These are phyloP conservation scores for Argyrosomus regius DNA, from an alignment of 2,797 vertebrate species.

Conservation along the genomic window DNA sequence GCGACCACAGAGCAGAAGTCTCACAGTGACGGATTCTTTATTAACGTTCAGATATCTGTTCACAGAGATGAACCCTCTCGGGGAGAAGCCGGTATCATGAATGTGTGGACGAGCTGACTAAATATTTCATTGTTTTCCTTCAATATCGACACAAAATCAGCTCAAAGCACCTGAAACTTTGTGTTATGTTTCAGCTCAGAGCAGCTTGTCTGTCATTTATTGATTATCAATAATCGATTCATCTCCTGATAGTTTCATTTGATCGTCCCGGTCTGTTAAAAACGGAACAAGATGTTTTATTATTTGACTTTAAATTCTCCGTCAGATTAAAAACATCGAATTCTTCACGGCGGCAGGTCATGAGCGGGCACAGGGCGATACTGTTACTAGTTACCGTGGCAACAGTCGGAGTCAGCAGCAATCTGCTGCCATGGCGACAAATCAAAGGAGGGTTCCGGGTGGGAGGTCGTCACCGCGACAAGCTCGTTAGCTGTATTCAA, in stretches of 20 bases:
- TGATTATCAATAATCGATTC: background rate
- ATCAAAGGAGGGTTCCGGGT: background rate
- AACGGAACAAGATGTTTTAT: too few relatives aligned
- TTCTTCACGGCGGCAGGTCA: background rate
- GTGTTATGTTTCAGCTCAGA: background rate
- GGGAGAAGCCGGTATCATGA: too few relatives aligned
- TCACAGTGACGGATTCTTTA: too few relatives aligned
- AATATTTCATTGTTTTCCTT: background rate
- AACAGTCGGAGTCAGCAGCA: background rate
- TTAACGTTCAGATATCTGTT: too few relatives aligned
- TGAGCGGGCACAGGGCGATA: background rate
- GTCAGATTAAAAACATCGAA: background rate
- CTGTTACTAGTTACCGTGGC: constrained; percentile 15
- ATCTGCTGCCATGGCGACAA: constrained; percentile 22
- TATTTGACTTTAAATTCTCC: background rate
- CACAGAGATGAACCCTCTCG: too few relatives aligned
- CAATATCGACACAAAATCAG: too few relatives aligned
- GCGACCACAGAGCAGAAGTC: too few relatives aligned
- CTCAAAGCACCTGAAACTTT: background rate
- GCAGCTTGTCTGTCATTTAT: too few relatives aligned
- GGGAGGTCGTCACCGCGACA: background rate
- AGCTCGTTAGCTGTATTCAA: constrained; percentile 29
- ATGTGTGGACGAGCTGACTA: too few relatives aligned
- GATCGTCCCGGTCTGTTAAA: background rate
- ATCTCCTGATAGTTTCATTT: background rate